These are phyloP conservation scores for Panthera tigris DNA, from an alignment of 2,113 vertebrate species.

Conservation along the genomic window DNA sequence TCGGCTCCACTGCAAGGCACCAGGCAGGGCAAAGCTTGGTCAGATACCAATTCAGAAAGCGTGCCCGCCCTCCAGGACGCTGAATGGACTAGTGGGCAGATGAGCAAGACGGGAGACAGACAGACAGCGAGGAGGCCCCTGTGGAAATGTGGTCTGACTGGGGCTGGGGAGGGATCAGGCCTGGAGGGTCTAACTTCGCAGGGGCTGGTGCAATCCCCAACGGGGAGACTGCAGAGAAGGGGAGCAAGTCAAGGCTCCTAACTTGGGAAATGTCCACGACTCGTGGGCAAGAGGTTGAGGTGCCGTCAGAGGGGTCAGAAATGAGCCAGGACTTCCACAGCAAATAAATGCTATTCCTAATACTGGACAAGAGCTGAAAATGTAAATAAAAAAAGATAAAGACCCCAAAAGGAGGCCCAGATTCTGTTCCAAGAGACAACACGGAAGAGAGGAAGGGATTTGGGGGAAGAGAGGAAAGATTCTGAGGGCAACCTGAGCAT, in stretches of 20 bases:
- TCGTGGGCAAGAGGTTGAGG: neutral
- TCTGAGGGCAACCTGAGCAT: neutral
- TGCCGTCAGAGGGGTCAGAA: neutral
- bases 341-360: neutral
- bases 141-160: neutral
- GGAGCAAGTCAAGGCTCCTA: neutral
- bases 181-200: accelerated
- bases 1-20: neutral
- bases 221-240: accelerated
- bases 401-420: neutral
- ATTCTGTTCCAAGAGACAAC: neutral
- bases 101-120: neutral
- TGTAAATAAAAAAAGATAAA: neutral
- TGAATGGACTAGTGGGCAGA: neutral
- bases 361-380: neutral
- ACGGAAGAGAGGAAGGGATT: neutral
- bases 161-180: neutral
- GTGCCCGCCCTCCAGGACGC: neutral
- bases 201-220: too few species aligned
- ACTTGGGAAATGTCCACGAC: neutral
- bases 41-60: neutral
- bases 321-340: neutral
- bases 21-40: too few species aligned
- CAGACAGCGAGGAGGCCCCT: neutral
- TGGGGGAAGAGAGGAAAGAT: neutral